These are phyloP conservation scores for Diplolepis rosae DNA, from an alignment of 2,888 invertebrate species.

Conservation along the genomic window DNA sequence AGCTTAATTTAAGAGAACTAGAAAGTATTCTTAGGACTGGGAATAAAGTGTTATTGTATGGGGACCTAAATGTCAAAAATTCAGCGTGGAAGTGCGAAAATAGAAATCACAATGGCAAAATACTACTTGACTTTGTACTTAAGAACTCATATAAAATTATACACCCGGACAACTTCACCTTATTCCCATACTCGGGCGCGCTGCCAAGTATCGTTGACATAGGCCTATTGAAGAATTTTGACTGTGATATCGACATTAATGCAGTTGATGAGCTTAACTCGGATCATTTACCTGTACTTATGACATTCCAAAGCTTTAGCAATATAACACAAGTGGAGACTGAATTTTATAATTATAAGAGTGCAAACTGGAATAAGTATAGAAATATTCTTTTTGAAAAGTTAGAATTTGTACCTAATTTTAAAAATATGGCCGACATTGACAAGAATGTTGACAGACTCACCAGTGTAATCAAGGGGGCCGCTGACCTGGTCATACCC, in stretches of 20 bases:
- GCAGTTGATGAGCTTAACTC: slow-evolving; percentile 41
- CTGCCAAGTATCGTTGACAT: not conserved
- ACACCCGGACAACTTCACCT: not conserved
- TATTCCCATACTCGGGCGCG: too few species aligned
- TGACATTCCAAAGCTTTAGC: not conserved
- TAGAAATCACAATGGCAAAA: not conserved
- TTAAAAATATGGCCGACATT: slow-evolving; percentile 43
- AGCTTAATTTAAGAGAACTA: slow-evolving; percentile 31
- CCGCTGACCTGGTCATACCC: slow-evolving; percentile 27
- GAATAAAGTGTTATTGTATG: slow-evolving; percentile 33
- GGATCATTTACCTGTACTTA: slow-evolving; percentile 44
- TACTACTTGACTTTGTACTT: not conserved
- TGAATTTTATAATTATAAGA: slow-evolving; percentile 33
- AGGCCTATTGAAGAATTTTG: slow-evolving; percentile 35
- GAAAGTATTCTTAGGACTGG: slow-evolving; percentile 35
- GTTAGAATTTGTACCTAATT: slow-evolving; percentile 3
- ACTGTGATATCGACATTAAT: slow-evolving; percentile 4
- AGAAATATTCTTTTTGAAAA: slow-evolving; percentile 32
- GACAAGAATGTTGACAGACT: too few species aligned
- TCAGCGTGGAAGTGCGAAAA: not conserved
- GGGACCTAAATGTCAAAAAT: not conserved
- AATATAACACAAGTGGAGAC: not conserved
- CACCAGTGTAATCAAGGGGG: slow-evolving; percentile 36
- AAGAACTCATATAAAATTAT: not conserved
- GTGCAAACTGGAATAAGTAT: slow-evolving; percentile 44